phyloP scores from a whole-genome alignment of 2,113 vertebrate species.

The Callithrix jacchus region DNA sequence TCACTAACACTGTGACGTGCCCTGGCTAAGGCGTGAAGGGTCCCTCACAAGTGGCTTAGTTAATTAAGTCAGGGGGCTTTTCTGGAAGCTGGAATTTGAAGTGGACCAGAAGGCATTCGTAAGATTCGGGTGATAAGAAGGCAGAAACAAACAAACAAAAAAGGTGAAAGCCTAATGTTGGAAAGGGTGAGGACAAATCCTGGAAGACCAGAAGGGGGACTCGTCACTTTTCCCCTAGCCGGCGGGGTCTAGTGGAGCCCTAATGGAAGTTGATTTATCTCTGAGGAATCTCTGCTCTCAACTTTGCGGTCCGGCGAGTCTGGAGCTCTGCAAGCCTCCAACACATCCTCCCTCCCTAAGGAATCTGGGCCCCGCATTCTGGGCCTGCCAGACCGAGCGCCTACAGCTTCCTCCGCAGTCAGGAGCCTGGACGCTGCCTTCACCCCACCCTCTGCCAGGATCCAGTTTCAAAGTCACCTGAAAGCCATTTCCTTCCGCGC shows the following conservation, averaged over 20 bases:
- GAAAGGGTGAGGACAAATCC: not conserved
- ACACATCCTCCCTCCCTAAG: not conserved
- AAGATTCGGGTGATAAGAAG: not conserved
- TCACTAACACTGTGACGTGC: not conserved
- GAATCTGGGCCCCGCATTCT: slow-evolving; percentile 19
- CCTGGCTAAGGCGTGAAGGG: not conserved
- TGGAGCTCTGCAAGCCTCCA: not conserved
- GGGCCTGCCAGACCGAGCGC: not conserved
- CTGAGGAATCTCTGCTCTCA: not conserved
- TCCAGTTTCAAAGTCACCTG: slow-evolving; percentile 78
- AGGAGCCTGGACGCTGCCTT: not conserved
- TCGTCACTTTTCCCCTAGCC: not conserved
- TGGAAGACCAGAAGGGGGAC: not conserved
- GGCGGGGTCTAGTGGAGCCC: not conserved
- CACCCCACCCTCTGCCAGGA: not conserved
- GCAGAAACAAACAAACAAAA: not conserved
- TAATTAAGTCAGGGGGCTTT: not conserved
- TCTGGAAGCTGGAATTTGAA: not conserved
- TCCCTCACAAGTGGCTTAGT: not conserved
- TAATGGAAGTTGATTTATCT: not conserved
- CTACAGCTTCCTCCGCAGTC: not conserved
- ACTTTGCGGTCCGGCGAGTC: not conserved
- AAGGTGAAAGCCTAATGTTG: not conserved
- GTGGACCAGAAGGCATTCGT: not conserved
- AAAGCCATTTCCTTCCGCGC: slow-evolving; percentile 71